Evolutionary conservation across 1,140 invertebrate species (phyloP), one percentile per base, ranked within the genome.

Genomic region (Leguminivora glycinivorella): DNA sequence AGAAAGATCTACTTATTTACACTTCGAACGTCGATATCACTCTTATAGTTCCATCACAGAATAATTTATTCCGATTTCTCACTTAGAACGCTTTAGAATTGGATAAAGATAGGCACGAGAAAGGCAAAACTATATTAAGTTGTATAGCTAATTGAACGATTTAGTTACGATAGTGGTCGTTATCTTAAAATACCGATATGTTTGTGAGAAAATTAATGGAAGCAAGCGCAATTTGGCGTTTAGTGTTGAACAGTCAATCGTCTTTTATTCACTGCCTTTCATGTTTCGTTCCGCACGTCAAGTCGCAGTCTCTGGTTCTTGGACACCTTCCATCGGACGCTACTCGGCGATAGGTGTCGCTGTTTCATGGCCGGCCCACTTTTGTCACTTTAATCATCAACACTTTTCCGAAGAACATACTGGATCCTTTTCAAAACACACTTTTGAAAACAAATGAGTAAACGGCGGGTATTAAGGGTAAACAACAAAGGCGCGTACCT

Each of bases 171-270:
- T 71, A 78, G 72, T 83, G 75, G 77, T 81, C 75, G 73, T 78
- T 75, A 79, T 67, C 83, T 87, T 87, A 84, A 34, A 78, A 73
- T 84, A 88, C 26, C 81, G 88, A 91, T 91, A 91, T 91, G 89
- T 90, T 87, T 85, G 79, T 82, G 83, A 83, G 79, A 87, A 78
- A 79, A 83, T 58, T 80, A 75, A 85, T 91, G 89, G 89, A 91
- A 91, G 89, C 86, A 81, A 87, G 83, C 87, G 85, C 85, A 83
- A 89, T 91, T 90, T 91, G 89, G 89, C 89, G 83, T 84, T 83
- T 74, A 70, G 56, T 75, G 24, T 72, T 70, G 75, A 75, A 70
- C 74, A 68, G 76, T 72, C 71, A 56, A 77, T 70, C 69, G 29
- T 60, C 56, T 68, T 63, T 67, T 70, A 38, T 56, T 68, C 73